Conservation (phyloP, 2,888 invertebrate genomes). For the Parnassius glacialis region DNA sequence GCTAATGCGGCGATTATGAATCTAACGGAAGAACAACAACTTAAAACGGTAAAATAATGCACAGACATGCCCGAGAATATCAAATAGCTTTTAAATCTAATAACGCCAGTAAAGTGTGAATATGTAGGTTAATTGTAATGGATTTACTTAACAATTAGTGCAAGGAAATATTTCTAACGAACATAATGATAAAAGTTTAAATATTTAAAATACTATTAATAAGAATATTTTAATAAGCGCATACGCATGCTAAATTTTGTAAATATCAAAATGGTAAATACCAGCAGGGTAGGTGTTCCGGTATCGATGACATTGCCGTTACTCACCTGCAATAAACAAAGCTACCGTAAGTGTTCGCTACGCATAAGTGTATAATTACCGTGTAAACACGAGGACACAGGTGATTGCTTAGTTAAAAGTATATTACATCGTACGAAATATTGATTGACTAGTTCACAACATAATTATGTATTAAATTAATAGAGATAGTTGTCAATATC, state of each 20-base stretch:
- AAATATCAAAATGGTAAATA: slow-evolving; percentile 58
- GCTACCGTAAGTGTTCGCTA: slow-evolving; percentile 13
- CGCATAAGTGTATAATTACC: neutral
- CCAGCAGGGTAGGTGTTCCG: slow-evolving; percentile 77
- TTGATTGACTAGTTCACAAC: no score
- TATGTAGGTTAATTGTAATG: no score
- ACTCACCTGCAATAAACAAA: slow-evolving; percentile 74
- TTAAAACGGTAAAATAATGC: no score
- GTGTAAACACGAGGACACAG: neutral
- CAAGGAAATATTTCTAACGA: no score
- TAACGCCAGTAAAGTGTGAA: no score
- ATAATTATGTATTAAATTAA: no score
- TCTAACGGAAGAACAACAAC: neutral
- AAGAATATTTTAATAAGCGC: slow-evolving; percentile 5
- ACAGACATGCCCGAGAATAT: slow-evolving; percentile 1
- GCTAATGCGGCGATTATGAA: neutral
- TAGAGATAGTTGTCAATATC: neutral
- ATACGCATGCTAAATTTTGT: slow-evolving; percentile 42
- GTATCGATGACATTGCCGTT: slow-evolving; percentile 81
- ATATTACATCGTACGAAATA: neutral
- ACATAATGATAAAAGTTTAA: neutral
- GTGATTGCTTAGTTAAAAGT: neutral
- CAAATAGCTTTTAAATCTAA: no score
- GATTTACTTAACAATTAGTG: no score
- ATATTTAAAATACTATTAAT: neutral